These are phyloP conservation scores for Neopipo cinnamomea DNA, from an alignment of 2,113 vertebrate species.

Conservation along the genomic window DNA sequence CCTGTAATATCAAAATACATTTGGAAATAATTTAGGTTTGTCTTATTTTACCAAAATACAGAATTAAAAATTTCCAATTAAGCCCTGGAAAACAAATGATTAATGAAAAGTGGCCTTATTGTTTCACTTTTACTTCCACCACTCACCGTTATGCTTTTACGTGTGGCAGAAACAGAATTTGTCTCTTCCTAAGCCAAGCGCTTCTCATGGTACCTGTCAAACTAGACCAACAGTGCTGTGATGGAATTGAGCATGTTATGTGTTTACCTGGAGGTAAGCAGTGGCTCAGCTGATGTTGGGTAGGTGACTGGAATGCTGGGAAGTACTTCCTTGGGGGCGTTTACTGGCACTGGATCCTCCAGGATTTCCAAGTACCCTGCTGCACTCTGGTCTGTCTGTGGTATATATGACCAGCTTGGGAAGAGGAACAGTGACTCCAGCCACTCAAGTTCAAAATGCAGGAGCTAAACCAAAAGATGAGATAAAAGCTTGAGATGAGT, in stretches of 20 bases:
- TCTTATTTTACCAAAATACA: background rate
- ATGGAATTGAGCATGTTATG: accelerated
- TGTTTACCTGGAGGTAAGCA: constrained; percentile 56
- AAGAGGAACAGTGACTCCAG: constrained; percentile 74
- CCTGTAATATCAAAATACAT: background rate
- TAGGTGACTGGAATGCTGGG: background rate
- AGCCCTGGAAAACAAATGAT: background rate
- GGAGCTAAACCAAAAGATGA: constrained; percentile 54
- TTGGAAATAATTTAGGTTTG: background rate
- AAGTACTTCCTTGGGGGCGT: background rate
- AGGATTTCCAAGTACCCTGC: constrained; percentile 77
- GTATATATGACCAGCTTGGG: constrained; percentile 84
- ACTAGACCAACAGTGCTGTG: background rate
- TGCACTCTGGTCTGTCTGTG: constrained; percentile 8
- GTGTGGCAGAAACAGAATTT: background rate
- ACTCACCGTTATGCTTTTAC: background rate
- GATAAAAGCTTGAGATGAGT: background rate
- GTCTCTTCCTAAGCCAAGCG: background rate
- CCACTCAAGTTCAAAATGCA: constrained; percentile 76
- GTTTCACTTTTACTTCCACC: background rate
- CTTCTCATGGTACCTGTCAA: background rate
- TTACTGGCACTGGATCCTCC: constrained; percentile 70
- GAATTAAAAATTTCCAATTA: background rate
- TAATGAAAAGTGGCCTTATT: background rate
- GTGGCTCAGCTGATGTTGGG: background rate